Evolutionary conservation across 2,888 invertebrate genomes (phyloP).

Genomic region (Crossocerus cetratus): DNA sequence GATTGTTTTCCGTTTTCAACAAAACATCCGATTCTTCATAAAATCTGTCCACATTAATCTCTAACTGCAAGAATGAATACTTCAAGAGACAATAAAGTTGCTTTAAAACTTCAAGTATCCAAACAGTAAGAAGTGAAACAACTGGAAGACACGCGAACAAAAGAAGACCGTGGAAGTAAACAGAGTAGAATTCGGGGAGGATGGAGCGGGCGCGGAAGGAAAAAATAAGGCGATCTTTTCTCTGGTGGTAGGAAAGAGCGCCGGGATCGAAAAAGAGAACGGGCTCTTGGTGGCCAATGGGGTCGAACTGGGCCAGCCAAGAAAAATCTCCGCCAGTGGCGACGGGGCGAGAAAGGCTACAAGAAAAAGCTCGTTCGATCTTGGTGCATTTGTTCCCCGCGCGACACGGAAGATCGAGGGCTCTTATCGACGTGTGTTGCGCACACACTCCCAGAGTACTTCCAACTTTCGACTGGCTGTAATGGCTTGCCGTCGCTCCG

Average conservation of each 20-base stretch:
- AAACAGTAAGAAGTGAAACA: too few relatives aligned
- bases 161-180: too few relatives aligned
- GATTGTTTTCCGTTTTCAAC: too few relatives aligned
- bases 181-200: slow-evolving; percentile 6
- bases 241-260: slow-evolving; percentile 27
- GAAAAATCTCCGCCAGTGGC: slow-evolving; percentile 67
- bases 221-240: slow-evolving; percentile 42
- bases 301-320: slow-evolving; percentile 71
- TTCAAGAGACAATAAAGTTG: too few relatives aligned
- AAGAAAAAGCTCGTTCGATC: slow-evolving; percentile 55
- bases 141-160: too few relatives aligned
- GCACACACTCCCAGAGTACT: too few relatives aligned
- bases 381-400: slow-evolving; percentile 39
- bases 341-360: slow-evolving; percentile 26
- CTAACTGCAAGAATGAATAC: too few relatives aligned
- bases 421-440: slow-evolving; percentile 17
- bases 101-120: too few relatives aligned
- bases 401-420: slow-evolving; percentile 16
- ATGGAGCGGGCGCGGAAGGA: slow-evolving; percentile 6
- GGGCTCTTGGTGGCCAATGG: slow-evolving; percentile 69
- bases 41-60: too few relatives aligned
- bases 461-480: too few relatives aligned
- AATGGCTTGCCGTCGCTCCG: too few relatives aligned
- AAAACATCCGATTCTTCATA: too few relatives aligned
- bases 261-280: slow-evolving; percentile 50